These are phyloP conservation scores for Periophthalmus magnuspinnatus DNA, from an alignment of 2,797 vertebrate genomes.

Conservation along the genomic window DNA sequence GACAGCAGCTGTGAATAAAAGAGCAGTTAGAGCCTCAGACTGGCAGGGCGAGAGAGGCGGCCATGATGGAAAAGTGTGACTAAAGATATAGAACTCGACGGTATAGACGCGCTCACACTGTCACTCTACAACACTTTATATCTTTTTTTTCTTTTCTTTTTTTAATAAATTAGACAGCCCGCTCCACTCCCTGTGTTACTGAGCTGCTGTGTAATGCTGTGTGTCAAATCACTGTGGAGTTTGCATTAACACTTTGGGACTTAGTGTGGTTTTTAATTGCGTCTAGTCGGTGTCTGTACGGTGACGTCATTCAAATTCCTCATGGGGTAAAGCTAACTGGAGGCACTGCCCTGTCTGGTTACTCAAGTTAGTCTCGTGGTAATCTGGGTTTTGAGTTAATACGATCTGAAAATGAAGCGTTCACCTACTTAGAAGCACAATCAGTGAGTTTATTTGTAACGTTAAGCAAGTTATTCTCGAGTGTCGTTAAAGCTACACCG, in stretches of 20 bases:
- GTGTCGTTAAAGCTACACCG: too few species aligned
- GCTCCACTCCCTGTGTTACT: too few species aligned
- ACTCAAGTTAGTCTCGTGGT: too few species aligned
- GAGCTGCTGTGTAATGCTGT: neutral
- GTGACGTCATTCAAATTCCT: too few species aligned
- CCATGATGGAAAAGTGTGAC: conserved; percentile 9
- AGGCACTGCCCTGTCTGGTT: too few species aligned
- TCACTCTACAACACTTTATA: neutral
- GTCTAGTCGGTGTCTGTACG: neutral
- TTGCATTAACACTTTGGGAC: neutral
- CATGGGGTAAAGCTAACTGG: too few species aligned
- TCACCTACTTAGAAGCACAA: too few species aligned
- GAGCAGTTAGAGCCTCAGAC: conserved; percentile 38
- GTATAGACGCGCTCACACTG: neutral
- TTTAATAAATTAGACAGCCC: neutral
- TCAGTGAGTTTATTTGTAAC: too few species aligned
- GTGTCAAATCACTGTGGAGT: neutral
- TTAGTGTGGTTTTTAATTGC: neutral
- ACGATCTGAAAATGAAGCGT: too few species aligned
- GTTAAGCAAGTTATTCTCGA: too few species aligned
- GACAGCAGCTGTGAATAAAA: conserved; percentile 36
- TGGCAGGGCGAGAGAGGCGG: conserved; percentile 31
- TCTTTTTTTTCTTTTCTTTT: neutral
- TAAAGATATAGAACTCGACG: neutral
- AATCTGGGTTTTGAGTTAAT: too few species aligned